Base-by-base conservation (phyloP, 2,113 vertebrate genomes). In the Tautogolabrus adspersus region DNA sequence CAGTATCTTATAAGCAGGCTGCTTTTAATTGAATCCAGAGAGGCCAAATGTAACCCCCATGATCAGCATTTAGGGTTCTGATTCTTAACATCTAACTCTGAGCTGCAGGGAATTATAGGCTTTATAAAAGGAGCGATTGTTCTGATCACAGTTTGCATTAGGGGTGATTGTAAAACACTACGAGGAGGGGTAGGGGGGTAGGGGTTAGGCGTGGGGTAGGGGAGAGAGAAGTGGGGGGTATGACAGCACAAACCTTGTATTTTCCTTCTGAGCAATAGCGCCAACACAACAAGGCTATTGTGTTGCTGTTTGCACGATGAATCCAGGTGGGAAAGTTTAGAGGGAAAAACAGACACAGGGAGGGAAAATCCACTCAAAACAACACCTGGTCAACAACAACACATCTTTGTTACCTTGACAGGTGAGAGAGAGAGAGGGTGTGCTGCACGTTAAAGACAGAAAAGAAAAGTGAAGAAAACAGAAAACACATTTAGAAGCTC, bases 251-350 rank as follows among this genome's bases (percentile, higher is more conserved):
- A 83, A 66, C 64, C 37, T 83, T 78, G 75, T 61, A 62, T 83
- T 87, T 85, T 47, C 10, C 78, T 84, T 58, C 56, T 66, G 52
- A 79, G 77, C 37, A 65, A 63, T 54, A 49, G 62, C 34, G 30
- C 77, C 81, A 62, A 49, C 80, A 88, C 84, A 91, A 84, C 79
- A 84, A 74, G 72, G 38, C 80, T 72, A 87, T 90, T 92, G 89
- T 88, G 64, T 77, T 74, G 61, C 40, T 80, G 38, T 61, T 37
- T 61, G 65, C 84, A 70, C 82, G 84, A 82, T 82, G 59, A 77
- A 58, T 67, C 77, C 78, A 80, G 55, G 77, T 83, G 70, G 77
- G 62, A 37, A 66, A 56, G 60, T 15, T 42, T 0, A 38, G 21
- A 16, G 49, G 52, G 70, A n/a, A 52, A 66, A 59, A 37, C 30